A percentile compares a stretch with the other conserved stretches of the same genome.
These are phyloP conservation scores for Callosobruchus maculatus DNA, from an alignment of 2,888 invertebrate genomes.

Conservation along the genomic window DNA sequence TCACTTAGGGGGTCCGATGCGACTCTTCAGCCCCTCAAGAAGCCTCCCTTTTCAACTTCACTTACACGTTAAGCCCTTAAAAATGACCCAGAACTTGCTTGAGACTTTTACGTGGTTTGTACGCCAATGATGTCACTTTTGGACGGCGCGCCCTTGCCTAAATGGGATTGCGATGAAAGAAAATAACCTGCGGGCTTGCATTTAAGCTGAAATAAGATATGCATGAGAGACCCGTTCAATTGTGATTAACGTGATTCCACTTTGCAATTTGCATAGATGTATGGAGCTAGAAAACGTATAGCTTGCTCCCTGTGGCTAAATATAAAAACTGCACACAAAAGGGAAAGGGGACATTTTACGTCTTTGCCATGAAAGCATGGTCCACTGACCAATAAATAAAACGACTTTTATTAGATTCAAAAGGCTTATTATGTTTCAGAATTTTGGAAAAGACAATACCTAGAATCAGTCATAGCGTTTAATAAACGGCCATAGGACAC, in stretches of 20 bases:
- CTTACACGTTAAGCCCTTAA: too few species aligned
- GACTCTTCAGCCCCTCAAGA: too few species aligned
- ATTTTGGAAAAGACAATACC: too few species aligned
- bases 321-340: background rate
- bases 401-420: too few species aligned
- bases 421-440: too few species aligned
- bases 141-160: background rate
- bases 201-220: slow-evolving; percentile 26
- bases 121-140: background rate
- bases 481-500: too few species aligned
- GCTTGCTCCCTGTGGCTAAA: background rate
- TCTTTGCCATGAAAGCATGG: background rate
- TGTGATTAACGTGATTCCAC: background rate
- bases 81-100: too few species aligned
- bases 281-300: background rate
- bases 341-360: background rate
- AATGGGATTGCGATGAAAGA: slow-evolving; percentile 1
- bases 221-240: slow-evolving; percentile 22
- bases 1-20: too few species aligned
- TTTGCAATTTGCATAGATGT: background rate
- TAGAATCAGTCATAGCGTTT: too few species aligned
- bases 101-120: too few species aligned
- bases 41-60: too few species aligned
- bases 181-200: slow-evolving; percentile 15
- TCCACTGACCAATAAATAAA: too few species aligned